Percentiles rank a stretch among this genome's conserved stretches.
phyloP scores from a whole-genome alignment of 2,797 vertebrate genomes.

The Zenarchopterus dispar region DNA sequence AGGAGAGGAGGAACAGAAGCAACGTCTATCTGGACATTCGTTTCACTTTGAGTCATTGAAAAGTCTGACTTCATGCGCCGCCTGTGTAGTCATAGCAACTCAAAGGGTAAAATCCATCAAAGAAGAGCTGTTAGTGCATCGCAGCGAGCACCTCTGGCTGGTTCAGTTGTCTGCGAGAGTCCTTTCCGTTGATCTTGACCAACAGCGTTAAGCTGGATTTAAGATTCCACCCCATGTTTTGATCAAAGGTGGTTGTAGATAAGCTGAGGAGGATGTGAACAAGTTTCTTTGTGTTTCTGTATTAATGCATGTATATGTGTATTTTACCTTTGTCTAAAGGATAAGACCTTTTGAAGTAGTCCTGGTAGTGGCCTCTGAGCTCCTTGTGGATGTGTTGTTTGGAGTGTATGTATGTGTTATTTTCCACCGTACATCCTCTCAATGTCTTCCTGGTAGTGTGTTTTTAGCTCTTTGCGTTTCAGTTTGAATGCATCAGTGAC shows the following conservation, averaged over 20 bases:
- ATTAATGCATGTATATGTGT: constrained; percentile 12
- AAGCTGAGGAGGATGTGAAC: constrained; percentile 42
- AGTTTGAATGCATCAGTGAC: constrained; percentile 98
- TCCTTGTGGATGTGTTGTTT: constrained; percentile 57
- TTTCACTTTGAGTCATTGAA: constrained; percentile 39
- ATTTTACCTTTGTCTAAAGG: constrained; percentile 30
- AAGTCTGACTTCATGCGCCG: constrained; percentile 31
- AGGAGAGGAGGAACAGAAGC: constrained; percentile 9
- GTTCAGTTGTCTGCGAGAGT: constrained; percentile 28
- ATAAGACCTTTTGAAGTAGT: constrained; percentile 34
- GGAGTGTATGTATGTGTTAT: constrained; percentile 69
- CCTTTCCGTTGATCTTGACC: constrained; percentile 38
- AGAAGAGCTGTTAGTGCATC: background rate
- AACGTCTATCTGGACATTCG: constrained; percentile 39
- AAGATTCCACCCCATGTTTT: constrained; percentile 53
- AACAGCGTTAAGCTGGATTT: constrained; percentile 33
- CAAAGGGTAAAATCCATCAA: constrained; percentile 31
- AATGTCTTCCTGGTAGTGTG: constrained; percentile 95
- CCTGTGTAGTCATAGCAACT: constrained; percentile 59
- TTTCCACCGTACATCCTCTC: constrained; percentile 95
- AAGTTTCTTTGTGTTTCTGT: constrained; percentile 23
- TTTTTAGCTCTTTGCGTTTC: constrained; percentile 95
- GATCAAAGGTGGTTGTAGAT: constrained; percentile 57
- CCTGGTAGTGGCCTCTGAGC: constrained; percentile 37
- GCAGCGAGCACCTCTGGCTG: constrained; percentile 7